Base-by-base conservation (phyloP, 2,113 vertebrate genomes). In the Lampris megalopsis region DNA sequence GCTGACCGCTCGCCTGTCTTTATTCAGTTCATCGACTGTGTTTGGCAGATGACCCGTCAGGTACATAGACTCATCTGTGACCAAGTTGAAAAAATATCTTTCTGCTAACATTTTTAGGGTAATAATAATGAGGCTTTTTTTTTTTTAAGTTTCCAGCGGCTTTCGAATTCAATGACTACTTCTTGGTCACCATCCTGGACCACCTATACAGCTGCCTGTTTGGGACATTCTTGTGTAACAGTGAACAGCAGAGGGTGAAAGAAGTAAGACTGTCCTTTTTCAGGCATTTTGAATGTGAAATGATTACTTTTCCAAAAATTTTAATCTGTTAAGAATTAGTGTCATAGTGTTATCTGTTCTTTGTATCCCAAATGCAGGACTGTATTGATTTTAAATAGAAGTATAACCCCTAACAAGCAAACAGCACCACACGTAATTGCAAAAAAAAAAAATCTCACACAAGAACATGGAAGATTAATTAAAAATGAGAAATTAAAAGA, bases 31-130 rank as follows among this genome's bases (percentile, higher is more conserved):
- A 93, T 99, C 5, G 98, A 99, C 91, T 99, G 96, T 38, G 98
- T 99, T 66, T 99, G 98, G 98, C 98, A 99, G 65, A 95, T 99
- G 95, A 98, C 96, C n/a, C 95, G 95, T 88, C 98, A 99, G 97
- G 98, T 99, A 88, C 75, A 73, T 1, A n/a, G 24, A 41, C 7
- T 11, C 8, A 41, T 8, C 4, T 45, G 38, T 0, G 2, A 0
- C 24, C 50, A 9, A 50, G 53, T 37, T 13, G 2, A 9, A 3
- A 36, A 37, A 36, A 60, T 11, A 9, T 43, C 65, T 13, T 36
- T 53, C 7, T 9, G 9, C 43, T 47, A 49, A 68, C 1, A 10
- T 0, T 47, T 65, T 83, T 9, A 68, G 48, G 13, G 5, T 24
- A 24, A 52, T 73, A 41, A 37, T 54, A 70, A 66, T 53, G 5